These are phyloP conservation scores for Dinomys branickii DNA, from an alignment of 2,113 vertebrate species.

Conservation along the genomic window DNA sequence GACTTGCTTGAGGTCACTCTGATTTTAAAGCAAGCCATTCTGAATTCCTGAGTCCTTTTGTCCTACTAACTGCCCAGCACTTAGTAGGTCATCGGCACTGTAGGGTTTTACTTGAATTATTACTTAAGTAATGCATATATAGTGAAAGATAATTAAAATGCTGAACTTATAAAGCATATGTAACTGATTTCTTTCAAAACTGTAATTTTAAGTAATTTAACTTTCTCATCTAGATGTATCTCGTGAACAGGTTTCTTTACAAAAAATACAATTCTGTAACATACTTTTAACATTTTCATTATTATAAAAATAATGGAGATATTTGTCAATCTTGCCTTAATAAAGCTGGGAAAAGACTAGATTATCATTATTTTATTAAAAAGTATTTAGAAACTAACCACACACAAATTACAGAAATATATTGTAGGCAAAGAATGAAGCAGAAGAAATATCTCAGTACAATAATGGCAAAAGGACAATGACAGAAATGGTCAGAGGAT, in stretches of 20 bases:
- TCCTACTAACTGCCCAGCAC: not conserved
- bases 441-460: rapidly evolving
- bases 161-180: not conserved
- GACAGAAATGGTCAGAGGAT: not conserved
- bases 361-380: not conserved
- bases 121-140: not conserved
- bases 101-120: not conserved
- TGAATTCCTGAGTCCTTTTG: not conserved
- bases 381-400: not conserved
- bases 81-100: not conserved
- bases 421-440: not conserved
- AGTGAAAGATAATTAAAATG: not conserved
- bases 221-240: not conserved
- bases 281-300: not conserved
- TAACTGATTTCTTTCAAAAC: not conserved
- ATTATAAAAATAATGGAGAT: not conserved
- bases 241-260: not conserved
- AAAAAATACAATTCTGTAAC: not conserved
- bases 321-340: not conserved
- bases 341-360: not conserved
- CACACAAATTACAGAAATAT: not conserved
- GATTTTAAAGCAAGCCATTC: not conserved
- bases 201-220: not conserved
- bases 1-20: not conserved
- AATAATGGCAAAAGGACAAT: not conserved